phyloP scores from a whole-genome alignment of 2,797 vertebrate species.

The Peromyscus aztecus region DNA sequence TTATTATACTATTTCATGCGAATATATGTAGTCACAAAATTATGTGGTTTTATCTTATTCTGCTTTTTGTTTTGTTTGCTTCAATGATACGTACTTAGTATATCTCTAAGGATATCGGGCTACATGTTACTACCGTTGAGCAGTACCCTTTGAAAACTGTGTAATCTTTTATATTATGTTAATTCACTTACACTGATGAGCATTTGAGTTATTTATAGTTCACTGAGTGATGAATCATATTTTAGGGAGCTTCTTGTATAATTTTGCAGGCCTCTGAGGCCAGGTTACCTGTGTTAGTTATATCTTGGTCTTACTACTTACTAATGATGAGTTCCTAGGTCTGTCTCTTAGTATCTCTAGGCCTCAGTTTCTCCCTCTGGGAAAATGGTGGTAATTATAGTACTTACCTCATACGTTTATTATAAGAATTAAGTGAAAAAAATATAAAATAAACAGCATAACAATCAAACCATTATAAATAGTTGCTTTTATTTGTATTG shows the following conservation, averaged over 20 bases:
- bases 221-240: background rate
- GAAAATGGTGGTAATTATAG: conserved; percentile 53
- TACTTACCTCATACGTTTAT: conserved; percentile 54
- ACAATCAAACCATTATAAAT: conserved; percentile 57
- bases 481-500: conserved; percentile 48
- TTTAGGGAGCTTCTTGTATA: conserved; percentile 41
- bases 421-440: conserved; percentile 57
- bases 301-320: conserved; percentile 1
- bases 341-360: conserved; percentile 43
- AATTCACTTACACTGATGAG: background rate
- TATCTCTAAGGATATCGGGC: background rate
- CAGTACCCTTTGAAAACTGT: conserved; percentile 49
- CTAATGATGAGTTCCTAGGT: conserved; percentile 15
- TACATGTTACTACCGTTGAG: background rate
- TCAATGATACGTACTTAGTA: background rate
- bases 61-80: conserved; percentile 35
- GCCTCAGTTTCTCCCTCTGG: conserved; percentile 63
- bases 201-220: conserved; percentile 49
- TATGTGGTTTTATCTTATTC: background rate
- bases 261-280: background rate
- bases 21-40: background rate
- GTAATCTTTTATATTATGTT: background rate
- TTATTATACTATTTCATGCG: background rate
- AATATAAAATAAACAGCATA: conserved; percentile 31
- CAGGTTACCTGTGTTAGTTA: conserved; percentile 44